A percentile compares a stretch with the other conserved stretches of the same genome.
These are phyloP conservation scores for Poliocrania exsul DNA, from an alignment of 2,797 vertebrate species.

Conservation along the genomic window DNA sequence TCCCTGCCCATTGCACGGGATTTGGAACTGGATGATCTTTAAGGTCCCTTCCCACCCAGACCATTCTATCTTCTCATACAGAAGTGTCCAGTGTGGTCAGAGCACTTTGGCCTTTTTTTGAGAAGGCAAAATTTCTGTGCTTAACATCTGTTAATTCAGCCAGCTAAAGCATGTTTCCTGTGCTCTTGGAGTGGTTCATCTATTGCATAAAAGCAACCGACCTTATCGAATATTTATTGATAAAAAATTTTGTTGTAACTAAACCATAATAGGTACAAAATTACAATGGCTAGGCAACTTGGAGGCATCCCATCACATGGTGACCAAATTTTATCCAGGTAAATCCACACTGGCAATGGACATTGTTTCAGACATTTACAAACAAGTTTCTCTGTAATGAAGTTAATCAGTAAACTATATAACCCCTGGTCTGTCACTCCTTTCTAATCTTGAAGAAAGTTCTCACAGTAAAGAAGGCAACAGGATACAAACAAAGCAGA, in stretches of 20 bases:
- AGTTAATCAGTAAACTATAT: conserved; percentile 85
- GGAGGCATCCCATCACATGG: neutral
- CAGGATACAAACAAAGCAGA: conserved; percentile 55
- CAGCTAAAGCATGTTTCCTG: neutral
- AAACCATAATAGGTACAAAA: neutral
- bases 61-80: neutral
- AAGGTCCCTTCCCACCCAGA: neutral
- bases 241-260: neutral
- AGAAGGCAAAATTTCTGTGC: neutral
- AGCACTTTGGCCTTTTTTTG: neutral
- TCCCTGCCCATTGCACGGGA: neutral
- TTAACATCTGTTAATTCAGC: neutral
- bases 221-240: neutral
- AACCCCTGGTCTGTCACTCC: conserved; percentile 79
- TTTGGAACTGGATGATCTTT: neutral
- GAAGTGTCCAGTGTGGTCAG: neutral
- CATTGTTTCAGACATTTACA: conserved; percentile 71
- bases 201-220: neutral
- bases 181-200: neutral
- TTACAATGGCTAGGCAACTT: neutral
- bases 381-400: conserved; percentile 65
- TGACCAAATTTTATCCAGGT: conserved; percentile 14
- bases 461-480: conserved; percentile 46
- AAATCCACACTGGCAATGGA: neutral
- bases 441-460: conserved; percentile 69